phyloP scores from a whole-genome alignment of 2,888 invertebrate genomes.

The Minunthozetes semirufus region DNA sequence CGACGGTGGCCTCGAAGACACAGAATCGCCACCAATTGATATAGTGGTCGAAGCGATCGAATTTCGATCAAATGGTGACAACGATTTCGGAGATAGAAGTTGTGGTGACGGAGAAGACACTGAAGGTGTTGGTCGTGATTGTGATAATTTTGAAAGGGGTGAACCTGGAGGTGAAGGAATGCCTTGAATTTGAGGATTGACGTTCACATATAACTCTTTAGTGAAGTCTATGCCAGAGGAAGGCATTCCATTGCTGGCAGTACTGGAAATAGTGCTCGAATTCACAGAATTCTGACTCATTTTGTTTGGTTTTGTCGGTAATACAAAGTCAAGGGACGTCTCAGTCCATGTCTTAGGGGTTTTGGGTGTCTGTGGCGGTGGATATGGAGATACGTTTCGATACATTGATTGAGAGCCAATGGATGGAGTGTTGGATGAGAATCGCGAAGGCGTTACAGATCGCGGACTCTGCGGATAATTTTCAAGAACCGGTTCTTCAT shows the following conservation, averaged over 20 bases:
- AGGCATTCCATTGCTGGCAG: background rate
- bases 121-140: background rate
- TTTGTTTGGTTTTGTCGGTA: constrained; percentile 29
- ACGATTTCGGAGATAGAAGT: too few species aligned
- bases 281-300: background rate
- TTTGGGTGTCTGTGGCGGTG: background rate
- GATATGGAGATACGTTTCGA: background rate
- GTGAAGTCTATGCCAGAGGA: background rate
- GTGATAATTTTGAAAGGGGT: background rate
- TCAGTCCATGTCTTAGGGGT: constrained; percentile 40
- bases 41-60: background rate
- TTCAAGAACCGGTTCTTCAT: background rate
- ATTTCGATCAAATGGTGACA: constrained; percentile 6
- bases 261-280: background rate
- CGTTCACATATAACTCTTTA: constrained; percentile 14
- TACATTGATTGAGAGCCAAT: background rate
- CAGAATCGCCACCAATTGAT: background rate
- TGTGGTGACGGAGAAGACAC: background rate
- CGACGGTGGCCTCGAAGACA: constrained; percentile 5
- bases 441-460: too few species aligned
- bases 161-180: too few species aligned
- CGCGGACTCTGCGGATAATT: background rate
- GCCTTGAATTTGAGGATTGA: background rate
- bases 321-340: constrained; percentile 41
- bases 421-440: background rate